Base-by-base conservation (phyloP, 1,140 invertebrate species). In the Anastrepha obliqua region DNA sequence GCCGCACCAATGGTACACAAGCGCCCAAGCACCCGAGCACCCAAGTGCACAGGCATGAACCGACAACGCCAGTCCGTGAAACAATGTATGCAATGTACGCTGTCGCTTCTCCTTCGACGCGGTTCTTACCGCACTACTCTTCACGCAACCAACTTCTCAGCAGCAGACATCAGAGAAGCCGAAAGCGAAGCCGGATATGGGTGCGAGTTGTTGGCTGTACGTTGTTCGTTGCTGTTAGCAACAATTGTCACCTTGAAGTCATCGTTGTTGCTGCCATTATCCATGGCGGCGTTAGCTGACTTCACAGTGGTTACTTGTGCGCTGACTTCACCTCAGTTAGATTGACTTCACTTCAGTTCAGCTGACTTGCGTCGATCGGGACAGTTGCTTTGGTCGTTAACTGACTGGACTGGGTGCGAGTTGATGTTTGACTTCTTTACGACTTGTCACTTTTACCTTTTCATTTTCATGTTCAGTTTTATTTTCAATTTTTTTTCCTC, bases 371-470 rank as follows among this genome's bases (percentile, higher is more conserved):
- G 4, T 20, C 11, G 74, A 1, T n/a, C 1, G 2, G n/a, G 39
- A 44, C 29, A 55, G 47, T 81, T 81, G 74, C 44, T 81, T 81
- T 29, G 74, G 8, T 58, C 74, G 74, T n/a, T 42, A 11, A 29
- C 51, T 81, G 74, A 55, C 47, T 51, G 74, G 42, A 1, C 29
- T 81, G 74, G 42, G 0, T 2, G 42, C 47, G 1, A 58, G 74
- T 81, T 81, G 74, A 6, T 81, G 47, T 81, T 74, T 81, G 74
- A 81, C 74, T 58, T 81, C 74, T 81, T 81, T 81, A 58, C 74
- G 74, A 81, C 17, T 51, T 81, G 74, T 81, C 74, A 81, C 17
- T 81, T 81, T 51, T 55, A 29, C 11, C 47, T 81, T 81, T 81
- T 81, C 5, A 81, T 29, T 81, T 55, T 81, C 15, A 44, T 74